These are phyloP conservation scores for Maniola jurtina DNA, from an alignment of 1,140 invertebrate species.

Conservation along the genomic window DNA sequence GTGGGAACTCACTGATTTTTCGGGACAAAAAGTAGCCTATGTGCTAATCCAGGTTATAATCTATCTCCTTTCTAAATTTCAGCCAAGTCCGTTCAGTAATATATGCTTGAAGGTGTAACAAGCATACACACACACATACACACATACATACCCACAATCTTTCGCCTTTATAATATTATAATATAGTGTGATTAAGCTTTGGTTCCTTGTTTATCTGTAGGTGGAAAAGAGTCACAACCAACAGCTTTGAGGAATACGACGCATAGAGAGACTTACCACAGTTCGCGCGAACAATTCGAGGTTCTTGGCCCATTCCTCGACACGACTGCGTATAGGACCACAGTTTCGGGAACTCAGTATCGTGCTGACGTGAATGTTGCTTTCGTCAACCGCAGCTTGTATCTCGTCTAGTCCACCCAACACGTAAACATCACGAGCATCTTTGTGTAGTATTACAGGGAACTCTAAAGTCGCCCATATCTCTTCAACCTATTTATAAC, in stretches of 20 bases:
- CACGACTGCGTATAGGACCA: conserved; percentile 87
- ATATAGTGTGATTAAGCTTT: too few species aligned
- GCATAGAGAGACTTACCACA: conserved; percentile 76
- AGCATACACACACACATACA: too few species aligned
- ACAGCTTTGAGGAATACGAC: too few species aligned
- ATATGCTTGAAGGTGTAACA: too few species aligned
- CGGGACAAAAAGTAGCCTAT: too few species aligned
- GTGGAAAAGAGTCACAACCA: background rate
- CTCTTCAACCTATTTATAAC: conserved; percentile 83
- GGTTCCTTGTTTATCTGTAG: too few species aligned
- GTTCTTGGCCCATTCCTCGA: conserved; percentile 88
- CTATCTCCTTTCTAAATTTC: too few species aligned
- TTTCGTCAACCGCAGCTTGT: conserved; percentile 89
- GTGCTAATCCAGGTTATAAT: too few species aligned
- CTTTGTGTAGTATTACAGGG: conserved; percentile 86
- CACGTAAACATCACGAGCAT: conserved; percentile 89
- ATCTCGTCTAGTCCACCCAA: conserved; percentile 91
- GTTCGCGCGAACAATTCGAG: conserved; percentile 88
- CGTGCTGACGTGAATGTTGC: conserved; percentile 91
- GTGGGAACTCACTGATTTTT: too few species aligned
- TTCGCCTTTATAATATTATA: too few species aligned
- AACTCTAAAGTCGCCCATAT: conserved; percentile 90
- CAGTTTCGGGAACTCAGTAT: conserved; percentile 91
- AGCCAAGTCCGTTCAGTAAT: too few species aligned
- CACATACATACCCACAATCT: too few species aligned